Percentiles rank a stretch among this genome's conserved stretches.
Evolutionary conservation across 2,888 invertebrate genomes (phyloP).

Genomic region (Agriopis aurantiaria): DNA sequence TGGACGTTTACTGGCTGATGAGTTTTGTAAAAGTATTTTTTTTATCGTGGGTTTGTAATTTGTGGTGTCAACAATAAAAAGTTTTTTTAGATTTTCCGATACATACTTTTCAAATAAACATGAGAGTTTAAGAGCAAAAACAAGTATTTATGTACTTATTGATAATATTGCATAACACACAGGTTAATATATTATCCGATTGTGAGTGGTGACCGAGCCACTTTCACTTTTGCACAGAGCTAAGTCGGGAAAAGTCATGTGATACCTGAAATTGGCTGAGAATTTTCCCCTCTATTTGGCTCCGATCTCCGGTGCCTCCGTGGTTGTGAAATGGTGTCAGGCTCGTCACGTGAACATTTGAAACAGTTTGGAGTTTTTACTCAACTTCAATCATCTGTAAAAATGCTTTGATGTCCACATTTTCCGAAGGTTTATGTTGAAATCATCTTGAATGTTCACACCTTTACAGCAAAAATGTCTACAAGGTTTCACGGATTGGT

Average conservation of each 20-base stretch:
- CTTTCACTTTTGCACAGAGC: constrained; percentile 78
- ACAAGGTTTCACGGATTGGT: too few species aligned
- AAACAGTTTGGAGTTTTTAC: constrained; percentile 22
- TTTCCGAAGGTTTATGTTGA: constrained; percentile 4
- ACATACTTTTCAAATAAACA: constrained; percentile 37
- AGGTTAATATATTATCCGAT: constrained; percentile 80
- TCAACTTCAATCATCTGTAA: constrained; percentile 20
- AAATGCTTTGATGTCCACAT: constrained; percentile 18
- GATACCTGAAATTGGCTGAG: constrained; percentile 59
- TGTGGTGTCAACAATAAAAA: too few species aligned
- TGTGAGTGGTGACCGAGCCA: constrained; percentile 70
- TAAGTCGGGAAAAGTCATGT: constrained; percentile 66
- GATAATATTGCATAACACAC: constrained; percentile 73
- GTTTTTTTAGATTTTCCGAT: background rate
- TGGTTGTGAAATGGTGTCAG: constrained; percentile 30
- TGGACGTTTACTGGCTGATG: too few species aligned
- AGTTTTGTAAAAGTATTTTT: too few species aligned
- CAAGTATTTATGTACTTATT: constrained; percentile 60
- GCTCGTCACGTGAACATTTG: constrained; percentile 23
- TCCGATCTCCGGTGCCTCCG: constrained; percentile 12
- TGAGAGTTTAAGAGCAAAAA: constrained; percentile 43
- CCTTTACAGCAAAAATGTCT: background rate
- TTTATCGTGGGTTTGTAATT: too few species aligned
- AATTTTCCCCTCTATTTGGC: constrained; percentile 41
- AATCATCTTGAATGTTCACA: background rate